Percentiles rank a stretch among this genome's conserved stretches.
phyloP scores from a whole-genome alignment of 2,888 invertebrate species.

The Eupithecia tripunctaria region DNA sequence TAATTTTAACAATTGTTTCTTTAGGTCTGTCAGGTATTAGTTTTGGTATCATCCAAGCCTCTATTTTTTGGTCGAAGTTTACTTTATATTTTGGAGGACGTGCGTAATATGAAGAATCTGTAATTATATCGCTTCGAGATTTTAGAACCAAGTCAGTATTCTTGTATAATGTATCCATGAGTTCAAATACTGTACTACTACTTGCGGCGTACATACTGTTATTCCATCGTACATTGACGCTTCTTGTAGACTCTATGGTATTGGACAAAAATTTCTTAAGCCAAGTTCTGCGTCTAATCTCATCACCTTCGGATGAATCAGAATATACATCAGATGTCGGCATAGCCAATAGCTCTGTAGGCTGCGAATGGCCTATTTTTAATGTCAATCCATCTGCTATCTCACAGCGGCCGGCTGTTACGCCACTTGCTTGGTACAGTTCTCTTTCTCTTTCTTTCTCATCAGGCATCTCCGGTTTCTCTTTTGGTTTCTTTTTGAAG shows the following conservation, averaged over 20 bases:
- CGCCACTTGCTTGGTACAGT: slow-evolving; percentile 58
- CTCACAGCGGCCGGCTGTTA: slow-evolving; percentile 71
- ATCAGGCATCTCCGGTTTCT: slow-evolving; percentile 23
- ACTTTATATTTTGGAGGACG: slow-evolving; percentile 54
- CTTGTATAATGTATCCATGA: slow-evolving; percentile 67
- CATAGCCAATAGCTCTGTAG: slow-evolving; percentile 27
- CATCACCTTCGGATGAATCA: slow-evolving; percentile 48
- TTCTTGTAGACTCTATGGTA: slow-evolving; percentile 61
- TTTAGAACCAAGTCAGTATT: slow-evolving; percentile 57
- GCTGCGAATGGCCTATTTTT: slow-evolving; percentile 53
- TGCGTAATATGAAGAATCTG: slow-evolving; percentile 53
- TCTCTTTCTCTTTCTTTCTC: slow-evolving; percentile 50
- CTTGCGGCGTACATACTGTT: slow-evolving; percentile 67
- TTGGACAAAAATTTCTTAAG: slow-evolving; percentile 60
- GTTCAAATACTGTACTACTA: slow-evolving; percentile 68
- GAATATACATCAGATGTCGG: slow-evolving; percentile 16
- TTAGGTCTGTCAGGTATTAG: slow-evolving; percentile 52
- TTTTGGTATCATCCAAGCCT: slow-evolving; percentile 75
- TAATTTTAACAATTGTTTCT: slow-evolving; percentile 39
- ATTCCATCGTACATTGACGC: slow-evolving; percentile 70
- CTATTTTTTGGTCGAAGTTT: slow-evolving; percentile 63
- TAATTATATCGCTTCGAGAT: slow-evolving; percentile 64
- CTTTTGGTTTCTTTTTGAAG: slow-evolving; percentile 62
- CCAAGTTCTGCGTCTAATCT: slow-evolving; percentile 62
- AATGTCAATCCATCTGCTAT: slow-evolving; percentile 64